Conservation (phyloP, 2,113 vertebrate genomes). For the Amphiprion percula region DNA sequence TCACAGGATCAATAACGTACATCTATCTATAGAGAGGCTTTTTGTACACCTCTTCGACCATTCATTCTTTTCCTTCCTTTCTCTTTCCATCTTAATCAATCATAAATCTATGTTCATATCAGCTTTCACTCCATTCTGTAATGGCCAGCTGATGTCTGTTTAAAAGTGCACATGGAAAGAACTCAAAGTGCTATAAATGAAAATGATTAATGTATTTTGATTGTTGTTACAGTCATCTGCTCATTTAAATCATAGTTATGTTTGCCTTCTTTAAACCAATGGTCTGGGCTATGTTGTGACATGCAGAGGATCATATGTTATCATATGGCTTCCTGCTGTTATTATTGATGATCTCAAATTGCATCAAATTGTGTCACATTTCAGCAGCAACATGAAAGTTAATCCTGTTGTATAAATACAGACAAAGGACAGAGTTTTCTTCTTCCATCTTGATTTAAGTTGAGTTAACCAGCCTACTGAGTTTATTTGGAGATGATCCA, state of each 20-base stretch:
- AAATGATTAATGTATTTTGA: not conserved
- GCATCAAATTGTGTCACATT: slow-evolving; percentile 13
- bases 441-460: not conserved
- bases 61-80: not conserved
- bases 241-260: not conserved
- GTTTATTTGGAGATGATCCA: not conserved
- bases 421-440: not conserved
- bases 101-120: not conserved
- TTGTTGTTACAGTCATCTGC: not conserved
- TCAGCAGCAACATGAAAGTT: slow-evolving; percentile 21
- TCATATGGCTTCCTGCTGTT: slow-evolving; percentile 10
- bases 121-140: slow-evolving; percentile 12
- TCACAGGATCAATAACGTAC: too few relatives aligned
- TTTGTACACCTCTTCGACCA: not conserved
- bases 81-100: not conserved
- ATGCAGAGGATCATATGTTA: not conserved
- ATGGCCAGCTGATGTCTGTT: not conserved
- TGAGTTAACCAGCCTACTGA: not conserved
- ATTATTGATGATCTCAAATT: slow-evolving; percentile 24
- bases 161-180: too few relatives aligned
- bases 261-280: not conserved
- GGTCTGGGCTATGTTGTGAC: not conserved
- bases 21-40: not conserved
- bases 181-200: too few relatives aligned
- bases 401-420: slow-evolving; percentile 5